Evolutionary conservation across 2,797 vertebrate genomes (phyloP), one percentile per base, ranked within the genome.

Genomic region (Poeciliopsis gracilis): DNA sequence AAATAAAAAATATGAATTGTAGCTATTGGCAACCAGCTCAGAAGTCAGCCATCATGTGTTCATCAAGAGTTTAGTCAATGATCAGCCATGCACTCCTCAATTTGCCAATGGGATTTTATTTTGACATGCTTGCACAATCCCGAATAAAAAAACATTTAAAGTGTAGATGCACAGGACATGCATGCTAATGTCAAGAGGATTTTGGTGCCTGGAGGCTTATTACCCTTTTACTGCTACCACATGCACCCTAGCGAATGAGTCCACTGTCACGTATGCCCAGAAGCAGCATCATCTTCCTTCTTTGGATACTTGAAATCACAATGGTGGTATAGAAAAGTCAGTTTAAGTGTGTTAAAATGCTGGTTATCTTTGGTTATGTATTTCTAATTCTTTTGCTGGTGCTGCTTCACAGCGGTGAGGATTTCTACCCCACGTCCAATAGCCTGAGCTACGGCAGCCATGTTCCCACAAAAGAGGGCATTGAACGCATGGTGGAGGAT

Each of bases 381-480:
- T 88, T 70, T 86, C 78, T 89, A 77, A 91, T 82, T 88, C 70
- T 61, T 82, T 85, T 82, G 20, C 81, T 82, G 77, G n/a, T 82
- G 38, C 66, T 82, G 46, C 69, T 82, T 78, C 79, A 72, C 91
- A 99, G 98, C 0, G 98, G 97, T 45, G 97, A 97, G 49, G 97
- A 97, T 0, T 98, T 99, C 87, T 97, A 97, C 77, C 98, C 98
- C 71, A 99, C 97, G 0, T 94, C 97, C 0, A 96, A 99, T 88
- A 99, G 96, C 82, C 96, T 99, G 80, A 96, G 98, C 69, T 97
- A 99, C 0, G 98, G 98, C 12, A 97, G 95, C 9, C 98, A 99
- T 0, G 96, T 99, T 69, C 98, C 98, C 0, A 92, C 95, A 33
- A 94, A 96, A 85, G 96, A 97, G 0, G 97, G 97, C 11, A 87